Conservation (phyloP, 2,797 vertebrate genomes). For the Oceanodroma leucorhoa region DNA sequence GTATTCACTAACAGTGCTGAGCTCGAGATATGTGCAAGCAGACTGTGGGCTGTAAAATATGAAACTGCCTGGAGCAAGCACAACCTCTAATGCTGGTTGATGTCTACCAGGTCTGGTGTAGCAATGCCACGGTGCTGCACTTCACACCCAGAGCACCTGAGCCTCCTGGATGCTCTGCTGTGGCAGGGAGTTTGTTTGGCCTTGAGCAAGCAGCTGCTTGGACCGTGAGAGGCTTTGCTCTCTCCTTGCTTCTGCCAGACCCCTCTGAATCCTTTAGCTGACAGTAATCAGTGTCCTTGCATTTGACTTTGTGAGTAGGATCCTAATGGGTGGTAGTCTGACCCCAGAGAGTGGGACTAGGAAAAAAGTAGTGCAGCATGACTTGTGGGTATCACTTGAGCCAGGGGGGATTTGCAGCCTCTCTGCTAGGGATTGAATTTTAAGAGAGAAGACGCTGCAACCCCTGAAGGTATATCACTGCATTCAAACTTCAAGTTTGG, state of each 20-base stretch:
- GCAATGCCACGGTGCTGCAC: accelerated
- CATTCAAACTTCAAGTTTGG: not conserved
- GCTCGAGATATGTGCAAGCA: not conserved
- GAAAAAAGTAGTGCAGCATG: too few species aligned
- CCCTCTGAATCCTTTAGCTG: not conserved
- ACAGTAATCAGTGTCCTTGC: not conserved
- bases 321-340: accelerated
- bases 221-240: not conserved
- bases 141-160: accelerated
- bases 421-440: too few species aligned
- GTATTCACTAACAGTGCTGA: not conserved
- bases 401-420: too few species aligned
- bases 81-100: not conserved
- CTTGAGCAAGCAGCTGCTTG: not conserved
- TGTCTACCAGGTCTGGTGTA: not conserved
- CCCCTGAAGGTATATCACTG: too few species aligned
- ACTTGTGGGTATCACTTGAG: not conserved
- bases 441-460: not conserved
- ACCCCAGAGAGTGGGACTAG: not conserved
- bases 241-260: not conserved
- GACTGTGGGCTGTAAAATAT: not conserved
- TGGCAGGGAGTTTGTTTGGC: not conserved
- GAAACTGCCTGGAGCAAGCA: not conserved
- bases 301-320: not conserved
- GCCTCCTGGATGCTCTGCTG: accelerated